Evolutionary conservation across 2,888 invertebrate genomes (phyloP), one percentile per base, ranked within the genome.

Genomic region (Luffia ferchaultella): DNA sequence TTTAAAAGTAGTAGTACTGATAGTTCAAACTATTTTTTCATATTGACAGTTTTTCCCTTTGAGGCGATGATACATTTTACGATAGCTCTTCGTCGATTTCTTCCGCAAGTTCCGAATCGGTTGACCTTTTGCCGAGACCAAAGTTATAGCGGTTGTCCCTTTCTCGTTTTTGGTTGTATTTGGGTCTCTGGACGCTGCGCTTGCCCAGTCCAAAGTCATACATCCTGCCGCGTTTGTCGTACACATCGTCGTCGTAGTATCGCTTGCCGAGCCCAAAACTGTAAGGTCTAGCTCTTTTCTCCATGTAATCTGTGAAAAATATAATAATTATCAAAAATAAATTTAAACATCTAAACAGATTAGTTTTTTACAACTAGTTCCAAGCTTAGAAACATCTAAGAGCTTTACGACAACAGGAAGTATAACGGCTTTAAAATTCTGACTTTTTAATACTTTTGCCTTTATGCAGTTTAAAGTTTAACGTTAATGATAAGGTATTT

Each of bases 231-330:
- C 82, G 70, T 50, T 79, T 79, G 47, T 80, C 77, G 55, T 80
- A 77, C 1, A 62, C 56, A 52, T 73, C 49, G 47, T 15, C 74
- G 17, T 73, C 73, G 12, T 63, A 65, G 54, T 84, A 78, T 12
- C 91, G 85, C 58, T 90, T 88, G 1, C 91, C 91, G n/a, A 91
- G 75, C 0, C 91, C 91, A 61, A 91, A 90, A 19, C 88, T 87
- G 72, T 90, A 91, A 0, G 88, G 87, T 18, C 88, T 86, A 20
- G 86, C 85, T 51, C 90, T 85, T 68, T 90, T 88, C 42, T 64
- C 61, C 57, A 77, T 75, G 52, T 72, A 75, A 30, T 61, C 84
- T 85, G 68, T 20, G 53, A 58, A 53, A 46, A 51, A 53, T 18
- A 20, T 2, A n/a, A n/a, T n/a, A n/a, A n/a, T n/a, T n/a, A n/a